Base-by-base conservation (phyloP, 2,113 vertebrate species). In the Scomber colias region DNA sequence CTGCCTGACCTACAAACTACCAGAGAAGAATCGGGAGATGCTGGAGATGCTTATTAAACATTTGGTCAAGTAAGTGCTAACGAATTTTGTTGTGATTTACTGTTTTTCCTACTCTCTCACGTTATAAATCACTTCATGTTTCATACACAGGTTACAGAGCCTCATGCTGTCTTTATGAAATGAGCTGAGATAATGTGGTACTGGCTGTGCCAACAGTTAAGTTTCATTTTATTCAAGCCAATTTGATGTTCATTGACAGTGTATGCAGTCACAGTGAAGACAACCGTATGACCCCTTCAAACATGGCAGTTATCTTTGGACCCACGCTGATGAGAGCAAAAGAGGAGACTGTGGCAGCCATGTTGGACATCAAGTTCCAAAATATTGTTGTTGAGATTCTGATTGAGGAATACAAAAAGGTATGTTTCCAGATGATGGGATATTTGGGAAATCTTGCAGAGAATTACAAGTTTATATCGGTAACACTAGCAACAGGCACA, bases 351-450 rank as follows among this genome's bases (percentile, higher is more conserved):
- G 98, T 99, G 79, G 98, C 98, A 0, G 98, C 98, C 3, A 99
- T 99, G 98, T 95, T 99, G 95, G 97, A 99, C 74, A 99, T 99
- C 90, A 99, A 99, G 92, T 99, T 99, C 90, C 98, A 99, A 87
- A 99, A 99, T 89, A 99, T 99, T 0, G 97, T 99, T 0, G 95
- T 97, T 0, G 98, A 99, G 93, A 98, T 99, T 90, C 94, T 99
- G 66, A 99, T 99, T 1, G 98, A 99, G 82, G 96, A 98, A 81
- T 96, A 95, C 54, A 91, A 93, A 79, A 99, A 97, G 97, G 98
- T 99, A 75, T 0, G 9, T 15, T 53, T 11, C 45, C 21, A 13
- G 12, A 40, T 40, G 35, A 8, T 40, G 35, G 35, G 35, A 40
- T 40, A 40, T 40, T 40, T 40, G 35, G 35, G 31, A 5, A 35